Conservation (phyloP, 2,113 vertebrate genomes). For the Anarhynchus alexandrinus region DNA sequence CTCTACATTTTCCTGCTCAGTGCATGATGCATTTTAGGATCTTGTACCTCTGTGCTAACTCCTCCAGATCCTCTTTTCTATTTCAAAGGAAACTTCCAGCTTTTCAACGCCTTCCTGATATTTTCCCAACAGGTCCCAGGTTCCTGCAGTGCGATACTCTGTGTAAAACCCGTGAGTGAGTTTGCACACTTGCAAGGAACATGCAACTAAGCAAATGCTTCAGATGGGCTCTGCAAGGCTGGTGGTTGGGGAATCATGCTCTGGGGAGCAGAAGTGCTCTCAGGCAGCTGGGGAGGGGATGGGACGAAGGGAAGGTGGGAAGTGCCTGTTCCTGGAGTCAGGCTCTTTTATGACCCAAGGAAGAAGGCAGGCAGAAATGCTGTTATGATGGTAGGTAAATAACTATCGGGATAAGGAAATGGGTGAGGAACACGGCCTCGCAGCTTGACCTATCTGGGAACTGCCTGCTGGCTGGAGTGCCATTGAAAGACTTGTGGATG, state of each 20-base stretch:
- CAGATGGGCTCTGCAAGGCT: not conserved
- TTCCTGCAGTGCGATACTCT: not conserved
- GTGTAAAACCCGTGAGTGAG: not conserved
- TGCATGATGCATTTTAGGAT: not conserved
- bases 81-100: not conserved
- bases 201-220: not conserved
- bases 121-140: not conserved
- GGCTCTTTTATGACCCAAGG: not conserved
- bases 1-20: not conserved
- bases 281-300: not conserved
- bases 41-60: not conserved
- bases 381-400: not conserved
- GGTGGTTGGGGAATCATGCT: not conserved
- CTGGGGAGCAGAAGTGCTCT: not conserved
- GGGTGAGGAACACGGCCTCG: not conserved
- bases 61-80: not conserved
- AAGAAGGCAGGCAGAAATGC: not conserved
- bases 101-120: not conserved
- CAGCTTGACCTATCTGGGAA: not conserved
- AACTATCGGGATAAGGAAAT: not conserved
- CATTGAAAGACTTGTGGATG: fast-evolving
- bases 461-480: not conserved
- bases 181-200: not conserved
- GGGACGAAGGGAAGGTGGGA: not conserved
- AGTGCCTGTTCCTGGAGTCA: not conserved